A percentile compares a stretch with the other conserved stretches of the same genome.
These are phyloP conservation scores for Calyptomena viridis DNA, from an alignment of 2,113 vertebrate species.

Conservation along the genomic window DNA sequence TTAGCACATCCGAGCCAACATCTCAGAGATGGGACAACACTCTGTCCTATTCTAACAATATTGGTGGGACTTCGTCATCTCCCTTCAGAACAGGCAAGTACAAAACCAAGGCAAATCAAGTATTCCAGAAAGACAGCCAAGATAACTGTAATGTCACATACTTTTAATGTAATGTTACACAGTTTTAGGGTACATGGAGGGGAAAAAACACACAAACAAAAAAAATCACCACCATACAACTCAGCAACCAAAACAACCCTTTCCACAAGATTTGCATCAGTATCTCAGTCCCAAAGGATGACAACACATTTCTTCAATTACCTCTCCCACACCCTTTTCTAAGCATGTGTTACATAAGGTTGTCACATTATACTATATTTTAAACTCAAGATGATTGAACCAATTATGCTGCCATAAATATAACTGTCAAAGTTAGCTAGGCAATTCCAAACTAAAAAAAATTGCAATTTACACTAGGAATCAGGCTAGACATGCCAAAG, in stretches of 20 bases:
- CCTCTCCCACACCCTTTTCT: neutral
- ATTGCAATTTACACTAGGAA: neutral
- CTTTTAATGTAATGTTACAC: too few species aligned
- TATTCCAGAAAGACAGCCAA: neutral
- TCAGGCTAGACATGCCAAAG: neutral
- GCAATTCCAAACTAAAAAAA: neutral
- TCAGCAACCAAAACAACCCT: neutral
- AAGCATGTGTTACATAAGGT: neutral
- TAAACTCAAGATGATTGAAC: conserved; percentile 2
- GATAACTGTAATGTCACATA: neutral
- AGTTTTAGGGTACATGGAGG: neutral
- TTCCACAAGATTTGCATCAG: neutral
- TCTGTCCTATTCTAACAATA: neutral
- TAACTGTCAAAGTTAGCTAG: neutral
- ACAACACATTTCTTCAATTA: neutral
- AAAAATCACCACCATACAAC: neutral
- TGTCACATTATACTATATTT: neutral
- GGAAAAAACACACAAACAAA: neutral
- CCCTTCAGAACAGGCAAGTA: neutral
- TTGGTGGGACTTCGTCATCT: neutral
- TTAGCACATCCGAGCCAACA: fast-evolving
- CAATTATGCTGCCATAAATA: conserved; percentile 12
- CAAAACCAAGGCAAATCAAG: neutral
- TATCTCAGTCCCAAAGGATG: neutral
- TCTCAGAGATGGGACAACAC: fast-evolving